Conservation (phyloP, 2,113 vertebrate genomes). For the Podilymbus podiceps region DNA sequence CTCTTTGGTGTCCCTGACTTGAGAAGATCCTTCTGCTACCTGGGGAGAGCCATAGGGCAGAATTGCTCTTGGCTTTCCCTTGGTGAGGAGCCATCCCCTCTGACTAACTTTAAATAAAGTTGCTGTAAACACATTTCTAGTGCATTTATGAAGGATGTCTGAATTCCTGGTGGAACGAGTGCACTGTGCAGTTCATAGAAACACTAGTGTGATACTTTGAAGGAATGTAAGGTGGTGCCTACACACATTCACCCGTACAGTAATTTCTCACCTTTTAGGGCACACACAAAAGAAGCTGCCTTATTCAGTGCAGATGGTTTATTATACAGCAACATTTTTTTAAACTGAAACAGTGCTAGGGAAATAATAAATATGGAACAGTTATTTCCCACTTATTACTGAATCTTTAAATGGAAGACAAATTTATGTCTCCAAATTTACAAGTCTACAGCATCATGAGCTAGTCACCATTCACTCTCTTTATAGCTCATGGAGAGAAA, state of each 20-base stretch:
- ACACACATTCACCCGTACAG: background rate
- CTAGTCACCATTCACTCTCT: background rate
- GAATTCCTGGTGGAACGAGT: background rate
- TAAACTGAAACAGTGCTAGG: background rate
- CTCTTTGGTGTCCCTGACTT: background rate
- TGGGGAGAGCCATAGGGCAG: background rate
- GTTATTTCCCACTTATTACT: background rate
- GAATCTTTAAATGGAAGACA: background rate
- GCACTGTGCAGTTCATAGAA: background rate
- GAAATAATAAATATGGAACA: background rate
- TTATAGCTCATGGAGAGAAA: background rate
- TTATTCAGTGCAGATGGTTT: background rate
- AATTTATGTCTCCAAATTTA: background rate
- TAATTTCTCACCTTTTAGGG: background rate
- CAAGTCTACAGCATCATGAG: background rate
- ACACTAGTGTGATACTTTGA: background rate
- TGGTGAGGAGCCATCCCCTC: background rate
- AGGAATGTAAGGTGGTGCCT: background rate
- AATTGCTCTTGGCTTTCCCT: background rate
- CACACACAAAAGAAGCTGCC: background rate
- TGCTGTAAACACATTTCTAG: background rate
- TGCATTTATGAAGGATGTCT: background rate
- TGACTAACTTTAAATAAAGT: background rate
- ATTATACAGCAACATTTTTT: background rate
- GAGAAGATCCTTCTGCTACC: background rate